A percentile compares a stretch with the other conserved stretches of the same genome.
phyloP scores from a whole-genome alignment of 2,113 vertebrate genomes.

The Pelecanus crispus region DNA sequence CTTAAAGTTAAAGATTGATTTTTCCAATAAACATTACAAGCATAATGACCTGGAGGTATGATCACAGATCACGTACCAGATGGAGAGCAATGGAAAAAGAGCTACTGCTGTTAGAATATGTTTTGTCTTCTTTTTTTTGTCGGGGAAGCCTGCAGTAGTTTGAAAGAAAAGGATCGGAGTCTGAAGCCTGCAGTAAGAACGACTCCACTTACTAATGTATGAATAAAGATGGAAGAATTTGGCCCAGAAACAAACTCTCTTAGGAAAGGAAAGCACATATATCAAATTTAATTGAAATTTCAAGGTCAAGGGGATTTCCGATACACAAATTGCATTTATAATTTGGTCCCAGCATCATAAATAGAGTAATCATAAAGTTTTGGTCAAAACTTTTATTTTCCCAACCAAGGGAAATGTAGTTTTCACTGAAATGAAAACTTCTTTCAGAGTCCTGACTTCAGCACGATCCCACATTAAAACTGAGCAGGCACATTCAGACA shows the following conservation, averaged over 20 bases:
- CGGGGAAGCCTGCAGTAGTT: not conserved
- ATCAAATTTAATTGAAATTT: conserved; percentile 12
- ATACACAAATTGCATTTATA: not conserved
- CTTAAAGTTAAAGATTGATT: conserved; percentile 64
- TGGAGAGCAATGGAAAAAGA: not conserved
- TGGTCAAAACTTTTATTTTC: not conserved
- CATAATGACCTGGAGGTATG: conserved; percentile 31
- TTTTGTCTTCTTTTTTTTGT: not conserved
- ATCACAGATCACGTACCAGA: conserved; percentile 27
- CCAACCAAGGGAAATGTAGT: not conserved
- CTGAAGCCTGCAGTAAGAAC: not conserved
- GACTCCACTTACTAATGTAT: not conserved
- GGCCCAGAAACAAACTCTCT: not conserved
- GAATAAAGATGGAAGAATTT: not conserved
- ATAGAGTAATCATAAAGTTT: not conserved
- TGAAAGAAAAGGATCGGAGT: not conserved
- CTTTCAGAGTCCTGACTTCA: not conserved
- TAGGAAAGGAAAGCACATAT: not conserved
- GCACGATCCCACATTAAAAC: not conserved
- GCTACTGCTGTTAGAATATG: not conserved
- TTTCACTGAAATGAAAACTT: not conserved
- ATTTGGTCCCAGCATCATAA: not conserved
- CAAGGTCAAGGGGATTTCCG: not conserved
- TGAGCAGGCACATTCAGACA: not conserved
- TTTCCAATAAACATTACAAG: conserved; percentile 45